Conservation (phyloP, 2,888 invertebrate species). For the Watsonalla cultraria region DNA sequence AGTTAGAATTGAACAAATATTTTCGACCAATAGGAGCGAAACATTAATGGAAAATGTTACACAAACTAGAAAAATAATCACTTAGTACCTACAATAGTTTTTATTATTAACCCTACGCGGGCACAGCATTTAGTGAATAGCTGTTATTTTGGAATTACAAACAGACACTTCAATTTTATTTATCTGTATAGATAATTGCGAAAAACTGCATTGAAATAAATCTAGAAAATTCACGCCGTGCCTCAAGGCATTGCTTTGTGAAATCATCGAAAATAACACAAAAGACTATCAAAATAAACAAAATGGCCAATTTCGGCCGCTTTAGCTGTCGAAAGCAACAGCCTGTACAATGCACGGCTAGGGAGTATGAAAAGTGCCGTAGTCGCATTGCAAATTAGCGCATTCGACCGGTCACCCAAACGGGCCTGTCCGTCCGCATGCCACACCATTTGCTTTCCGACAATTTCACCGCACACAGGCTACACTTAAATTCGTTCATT, state of each 20-base stretch:
- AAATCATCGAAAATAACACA: constrained; percentile 25
- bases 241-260: constrained; percentile 7
- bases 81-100: too few species aligned
- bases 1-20: too few species aligned
- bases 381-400: constrained; percentile 59
- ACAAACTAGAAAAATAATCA: too few species aligned
- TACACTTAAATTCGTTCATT: constrained; percentile 35
- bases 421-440: constrained; percentile 43
- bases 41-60: too few species aligned
- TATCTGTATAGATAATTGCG: constrained; percentile 5
- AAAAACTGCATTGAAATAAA: background rate
- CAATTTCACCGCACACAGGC: constrained; percentile 34
- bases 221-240: background rate
- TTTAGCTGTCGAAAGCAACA: constrained; percentile 45
- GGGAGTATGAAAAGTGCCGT: constrained; percentile 47
- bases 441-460: constrained; percentile 53
- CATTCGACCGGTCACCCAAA: constrained; percentile 51
- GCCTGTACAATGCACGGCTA: constrained; percentile 30
- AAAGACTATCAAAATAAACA: constrained; percentile 35
- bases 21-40: too few species aligned
- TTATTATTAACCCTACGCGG: too few species aligned
- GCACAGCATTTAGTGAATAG: too few species aligned
- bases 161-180: too few species aligned
- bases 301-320: constrained; percentile 31
- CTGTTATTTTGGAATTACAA: too few species aligned